Conservation (phyloP, 2,888 invertebrate species). For the Salpingus planirostris region DNA sequence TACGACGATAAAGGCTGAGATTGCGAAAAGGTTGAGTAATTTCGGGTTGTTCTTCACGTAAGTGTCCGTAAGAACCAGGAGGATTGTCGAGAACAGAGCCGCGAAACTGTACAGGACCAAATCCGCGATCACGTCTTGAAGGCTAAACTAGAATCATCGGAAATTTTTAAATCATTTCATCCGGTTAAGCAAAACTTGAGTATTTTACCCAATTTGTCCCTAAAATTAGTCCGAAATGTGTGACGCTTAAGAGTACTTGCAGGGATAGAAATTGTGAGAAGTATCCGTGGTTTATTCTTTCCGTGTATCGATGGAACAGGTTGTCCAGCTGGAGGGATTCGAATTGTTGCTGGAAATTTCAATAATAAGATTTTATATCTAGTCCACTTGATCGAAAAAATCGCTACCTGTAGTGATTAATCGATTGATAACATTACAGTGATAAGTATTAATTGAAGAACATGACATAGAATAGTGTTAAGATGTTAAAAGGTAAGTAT, state of each 20-base stretch:
- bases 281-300: constrained; percentile 68
- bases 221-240: constrained; percentile 50
- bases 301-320: constrained; percentile 65
- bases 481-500: too few species aligned
- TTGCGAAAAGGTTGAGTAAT: constrained; percentile 25
- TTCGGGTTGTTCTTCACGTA: constrained; percentile 21
- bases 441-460: too few species aligned
- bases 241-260: constrained; percentile 55
- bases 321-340: constrained; percentile 64
- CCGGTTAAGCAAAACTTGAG: too few species aligned
- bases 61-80: constrained; percentile 43
- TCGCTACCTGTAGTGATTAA: too few species aligned
- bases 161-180: too few species aligned
- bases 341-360: constrained; percentile 72
- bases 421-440: too few species aligned
- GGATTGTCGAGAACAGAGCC: constrained; percentile 40
- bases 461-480: too few species aligned
- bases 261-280: constrained; percentile 67
- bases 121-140: constrained; percentile 33
- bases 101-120: constrained; percentile 42
- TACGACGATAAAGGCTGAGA: constrained; percentile 40
- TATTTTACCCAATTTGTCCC: too few species aligned
- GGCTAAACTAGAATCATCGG: constrained; percentile 6
- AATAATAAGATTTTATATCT: too few species aligned
- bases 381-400: too few species aligned